phyloP scores from a whole-genome alignment of 2,888 invertebrate genomes.

The Didymodactylos carnosus region DNA sequence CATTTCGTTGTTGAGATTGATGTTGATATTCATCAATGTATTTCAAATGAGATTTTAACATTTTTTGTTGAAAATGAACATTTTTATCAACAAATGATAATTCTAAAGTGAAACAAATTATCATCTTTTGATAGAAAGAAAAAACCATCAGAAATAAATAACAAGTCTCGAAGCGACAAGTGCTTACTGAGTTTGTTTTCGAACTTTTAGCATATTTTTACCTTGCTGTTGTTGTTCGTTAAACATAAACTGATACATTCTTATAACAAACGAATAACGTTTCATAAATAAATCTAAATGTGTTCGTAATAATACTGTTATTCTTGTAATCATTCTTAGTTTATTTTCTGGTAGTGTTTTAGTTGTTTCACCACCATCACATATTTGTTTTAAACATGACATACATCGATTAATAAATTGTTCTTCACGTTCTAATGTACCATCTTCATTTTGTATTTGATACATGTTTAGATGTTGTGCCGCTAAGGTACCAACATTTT shows the following conservation, averaged over 20 bases:
- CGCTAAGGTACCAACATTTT: conserved; percentile 68
- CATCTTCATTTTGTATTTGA: conserved; percentile 14
- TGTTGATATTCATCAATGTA: not conserved
- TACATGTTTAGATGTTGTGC: conserved; percentile 80
- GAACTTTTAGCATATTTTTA: no score
- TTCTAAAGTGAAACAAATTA: no score
- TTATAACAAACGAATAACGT: conserved; percentile 29
- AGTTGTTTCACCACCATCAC: no score
- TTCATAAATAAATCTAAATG: conserved; percentile 71
- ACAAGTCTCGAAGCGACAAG: no score
- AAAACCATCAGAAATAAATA: no score
- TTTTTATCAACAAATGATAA: no score
- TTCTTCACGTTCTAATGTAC: not conserved
- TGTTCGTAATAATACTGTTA: conserved; percentile 62
- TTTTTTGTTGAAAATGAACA: no score
- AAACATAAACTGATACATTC: not conserved
- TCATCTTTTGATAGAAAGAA: no score
- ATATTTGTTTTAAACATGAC: conserved; percentile 7
- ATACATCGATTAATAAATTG: conserved; percentile 2
- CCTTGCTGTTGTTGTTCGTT: not conserved
- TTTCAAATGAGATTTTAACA: no score
- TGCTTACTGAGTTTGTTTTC: no score
- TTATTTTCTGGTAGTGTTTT: conserved; percentile 39
- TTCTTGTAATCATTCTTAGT: conserved; percentile 68
- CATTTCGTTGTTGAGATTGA: not conserved